Base-by-base conservation (phyloP, 30 jellyfish, hydroid and myxozoan species). In the Aurelia aurita complex sp. Pacific region DNA sequence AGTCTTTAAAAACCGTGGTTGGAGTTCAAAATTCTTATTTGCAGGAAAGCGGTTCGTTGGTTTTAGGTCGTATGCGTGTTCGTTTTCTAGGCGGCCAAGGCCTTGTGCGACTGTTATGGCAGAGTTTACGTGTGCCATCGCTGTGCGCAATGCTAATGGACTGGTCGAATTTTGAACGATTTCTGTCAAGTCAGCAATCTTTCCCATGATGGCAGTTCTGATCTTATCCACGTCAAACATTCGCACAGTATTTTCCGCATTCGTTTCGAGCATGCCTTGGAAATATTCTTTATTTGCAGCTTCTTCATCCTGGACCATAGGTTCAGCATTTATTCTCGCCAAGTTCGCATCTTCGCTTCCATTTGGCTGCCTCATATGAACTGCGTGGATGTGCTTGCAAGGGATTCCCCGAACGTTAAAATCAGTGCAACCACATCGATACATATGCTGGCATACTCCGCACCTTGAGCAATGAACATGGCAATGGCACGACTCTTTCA, bases 51-150 rank as follows among this genome's bases (percentile, higher is more conserved):
- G 50, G 50, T 38, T 38, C 50, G 2, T 38, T 38, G 50, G 50
- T 38, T 38, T 38, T 35, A 71, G 32, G 67, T 71, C 81, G 23
- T 71, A 71, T 33, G 81, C 12, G 67, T 71, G 69, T 36, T 71
- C 66, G 32, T 36, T 71, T 36, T 71, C 66, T 71, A 71, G 81
- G 69, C 46, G 69, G 3, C 67, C 81, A 71, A 71, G 81, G 69
- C 81, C 81, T 1, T 36, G 67, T 36, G 81, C 66, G 2, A 71
- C 81, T 38, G 50, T 38, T 38, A 38, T 38, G 50, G 80, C 80
- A 29, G 88, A 79, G 34, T 79, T 60, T 11, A 60, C 88, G 43
- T 79, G 80, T 61, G 79, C 80, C 88, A 79, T 79, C 50, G 88
- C 88, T 19, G 77, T 76, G 2, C 76, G 86, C 42, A 76, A 64